These are phyloP conservation scores for Chrysolina oricalcia DNA, from an alignment of 2,888 invertebrate genomes.

Conservation along the genomic window DNA sequence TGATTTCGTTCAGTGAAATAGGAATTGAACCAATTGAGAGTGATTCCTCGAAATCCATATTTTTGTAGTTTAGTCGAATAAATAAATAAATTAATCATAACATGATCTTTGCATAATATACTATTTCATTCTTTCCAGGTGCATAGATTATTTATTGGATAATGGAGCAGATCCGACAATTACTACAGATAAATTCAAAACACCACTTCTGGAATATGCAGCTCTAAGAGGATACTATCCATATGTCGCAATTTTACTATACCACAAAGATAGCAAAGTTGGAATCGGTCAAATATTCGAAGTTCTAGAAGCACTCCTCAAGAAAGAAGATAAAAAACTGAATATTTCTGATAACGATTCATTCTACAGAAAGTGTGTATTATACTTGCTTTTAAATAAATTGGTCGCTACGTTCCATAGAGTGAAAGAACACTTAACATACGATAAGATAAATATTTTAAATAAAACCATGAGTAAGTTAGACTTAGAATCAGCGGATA, in stretches of 20 bases:
- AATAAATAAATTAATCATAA: too few relatives aligned
- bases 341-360: not conserved
- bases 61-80: too few relatives aligned
- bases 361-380: conserved; percentile 50
- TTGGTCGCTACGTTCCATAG: conserved; percentile 33
- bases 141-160: conserved; percentile 55
- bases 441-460: conserved; percentile 36
- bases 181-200: conserved; percentile 48
- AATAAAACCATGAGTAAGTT: conserved; percentile 46
- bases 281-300: conserved; percentile 47
- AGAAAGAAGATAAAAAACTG: conserved; percentile 33
- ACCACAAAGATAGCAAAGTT: conserved; percentile 50
- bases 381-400: conserved; percentile 53
- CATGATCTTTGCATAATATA: not conserved
- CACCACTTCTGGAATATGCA: conserved; percentile 53
- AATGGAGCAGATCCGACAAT: conserved; percentile 55
- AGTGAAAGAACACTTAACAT: conserved; percentile 33
- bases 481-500: conserved; percentile 50
- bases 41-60: too few relatives aligned
- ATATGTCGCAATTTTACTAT: conserved; percentile 54
- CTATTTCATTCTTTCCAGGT: conserved; percentile 38
- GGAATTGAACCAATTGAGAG: too few relatives aligned
- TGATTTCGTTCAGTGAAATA: too few relatives aligned
- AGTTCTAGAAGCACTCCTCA: conserved; percentile 44
- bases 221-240: conserved; percentile 57